phyloP scores from a whole-genome alignment of 2,888 invertebrate species.

The Dynastes grantii region DNA sequence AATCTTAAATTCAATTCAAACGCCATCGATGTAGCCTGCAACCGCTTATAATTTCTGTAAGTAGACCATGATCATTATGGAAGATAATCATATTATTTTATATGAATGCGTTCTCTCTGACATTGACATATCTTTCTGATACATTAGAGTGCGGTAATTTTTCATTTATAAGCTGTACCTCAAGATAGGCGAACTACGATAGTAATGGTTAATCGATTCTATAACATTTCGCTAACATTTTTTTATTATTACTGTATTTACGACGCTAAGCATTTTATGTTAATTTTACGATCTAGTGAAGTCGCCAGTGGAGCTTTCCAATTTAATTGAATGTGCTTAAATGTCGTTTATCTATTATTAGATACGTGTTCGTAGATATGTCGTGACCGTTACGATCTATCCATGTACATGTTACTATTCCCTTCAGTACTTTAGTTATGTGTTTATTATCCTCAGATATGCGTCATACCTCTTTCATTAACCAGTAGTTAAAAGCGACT shows the following conservation, averaged over 20 bases:
- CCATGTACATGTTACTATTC: neutral
- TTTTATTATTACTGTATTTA: constrained; percentile 15
- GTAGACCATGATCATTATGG: constrained; percentile 2
- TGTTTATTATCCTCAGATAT: no score
- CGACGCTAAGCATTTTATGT: constrained; percentile 2
- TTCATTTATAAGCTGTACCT: neutral
- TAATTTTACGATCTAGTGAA: constrained; percentile 5
- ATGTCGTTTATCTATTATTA: constrained; percentile 10
- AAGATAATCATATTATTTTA: neutral
- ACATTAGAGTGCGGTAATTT: neutral
- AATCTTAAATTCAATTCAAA: neutral
- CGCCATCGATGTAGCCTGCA: neutral
- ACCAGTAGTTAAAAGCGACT: no score
- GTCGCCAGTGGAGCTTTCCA: neutral
- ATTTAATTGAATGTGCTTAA: constrained; percentile 6
- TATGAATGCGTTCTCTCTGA: neutral
- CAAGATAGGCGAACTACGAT: constrained; percentile 1
- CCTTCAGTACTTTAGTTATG: no score
- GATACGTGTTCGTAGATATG: neutral
- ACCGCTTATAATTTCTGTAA: neutral
- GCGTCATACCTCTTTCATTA: no score
- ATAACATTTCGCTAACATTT: neutral
- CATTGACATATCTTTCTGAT: constrained; percentile 31
- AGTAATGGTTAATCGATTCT: constrained; percentile 7
- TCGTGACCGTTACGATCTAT: neutral